phyloP scores from a whole-genome alignment of 2,888 invertebrate species.

The Sphecodes monilicornis region DNA sequence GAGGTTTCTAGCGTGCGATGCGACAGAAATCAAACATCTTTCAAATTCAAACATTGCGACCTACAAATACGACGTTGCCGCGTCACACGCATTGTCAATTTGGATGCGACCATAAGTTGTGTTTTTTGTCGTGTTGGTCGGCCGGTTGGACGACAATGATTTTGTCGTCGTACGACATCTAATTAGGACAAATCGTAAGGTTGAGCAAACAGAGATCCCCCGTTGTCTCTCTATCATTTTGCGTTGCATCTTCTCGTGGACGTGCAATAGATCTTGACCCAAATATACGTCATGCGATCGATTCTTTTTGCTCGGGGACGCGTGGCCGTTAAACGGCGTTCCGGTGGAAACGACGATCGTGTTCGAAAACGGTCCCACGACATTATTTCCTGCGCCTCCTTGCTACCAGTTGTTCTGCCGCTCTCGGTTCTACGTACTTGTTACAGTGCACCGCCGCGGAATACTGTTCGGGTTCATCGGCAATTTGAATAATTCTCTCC shows the following conservation, averaged over 20 bases:
- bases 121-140: too few relatives aligned
- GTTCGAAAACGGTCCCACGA: slow-evolving; percentile 75
- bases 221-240: too few relatives aligned
- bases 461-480: slow-evolving; percentile 63
- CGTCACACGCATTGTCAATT: too few relatives aligned
- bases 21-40: too few relatives aligned
- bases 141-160: too few relatives aligned
- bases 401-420: slow-evolving; percentile 58
- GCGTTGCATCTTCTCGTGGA: not conserved
- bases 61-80: too few relatives aligned
- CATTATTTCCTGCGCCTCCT: slow-evolving; percentile 71
- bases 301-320: slow-evolving; percentile 18
- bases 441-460: slow-evolving; percentile 65
- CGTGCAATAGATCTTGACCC: slow-evolving; percentile 1
- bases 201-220: too few relatives aligned
- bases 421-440: slow-evolving; percentile 61
- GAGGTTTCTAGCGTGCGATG: too few relatives aligned
- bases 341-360: slow-evolving; percentile 52
- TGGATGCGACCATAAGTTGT: too few relatives aligned
- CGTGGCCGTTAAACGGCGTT: not conserved
- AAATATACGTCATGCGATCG: slow-evolving; percentile 7
- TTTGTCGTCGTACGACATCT: too few relatives aligned
- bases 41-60: too few relatives aligned
- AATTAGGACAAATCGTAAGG: too few relatives aligned
- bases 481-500: slow-evolving; percentile 77